Conservation (phyloP, 2,797 vertebrate species). For the Acanthurus leucopareius region DNA sequence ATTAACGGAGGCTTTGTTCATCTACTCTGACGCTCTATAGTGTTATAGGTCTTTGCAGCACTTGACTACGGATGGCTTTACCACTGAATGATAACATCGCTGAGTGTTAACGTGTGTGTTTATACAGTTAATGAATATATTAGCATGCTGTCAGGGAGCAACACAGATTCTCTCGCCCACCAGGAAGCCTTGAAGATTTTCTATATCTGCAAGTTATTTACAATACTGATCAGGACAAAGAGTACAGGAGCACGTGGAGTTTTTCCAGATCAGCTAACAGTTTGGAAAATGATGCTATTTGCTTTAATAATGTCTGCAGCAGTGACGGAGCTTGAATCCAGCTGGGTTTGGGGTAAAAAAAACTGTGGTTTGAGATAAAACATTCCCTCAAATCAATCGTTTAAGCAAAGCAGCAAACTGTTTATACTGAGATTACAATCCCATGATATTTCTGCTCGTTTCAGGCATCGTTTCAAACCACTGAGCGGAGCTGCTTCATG, state of each 20-base stretch:
- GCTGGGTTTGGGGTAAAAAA: not conserved
- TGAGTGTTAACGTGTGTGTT: constrained; percentile 59
- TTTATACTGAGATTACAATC: not conserved
- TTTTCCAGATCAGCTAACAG: constrained; percentile 56
- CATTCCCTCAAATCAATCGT: constrained; percentile 1
- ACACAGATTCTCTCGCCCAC: constrained; percentile 62
- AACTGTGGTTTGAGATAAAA: constrained; percentile 7
- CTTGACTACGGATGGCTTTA: constrained; percentile 62
- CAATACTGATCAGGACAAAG: constrained; percentile 69
- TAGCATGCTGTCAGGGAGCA: constrained; percentile 81
- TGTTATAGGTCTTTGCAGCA: constrained; percentile 58
- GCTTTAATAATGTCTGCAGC: constrained; percentile 64
- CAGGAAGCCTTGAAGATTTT: constrained; percentile 73
- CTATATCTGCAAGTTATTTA: constrained; percentile 79
- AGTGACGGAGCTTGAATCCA: constrained; percentile 57
- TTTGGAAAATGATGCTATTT: constrained; percentile 32
- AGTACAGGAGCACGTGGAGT: constrained; percentile 48
- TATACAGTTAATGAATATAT: constrained; percentile 73
- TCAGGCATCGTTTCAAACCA: not conserved
- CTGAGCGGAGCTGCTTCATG: too few species aligned
- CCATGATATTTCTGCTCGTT: not conserved
- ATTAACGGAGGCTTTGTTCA: constrained; percentile 65
- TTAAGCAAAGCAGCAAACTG: not conserved
- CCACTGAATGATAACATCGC: constrained; percentile 33
- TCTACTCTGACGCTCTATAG: constrained; percentile 58